Base-by-base conservation (phyloP, 1,140 invertebrate genomes). In the Lerema accius region DNA sequence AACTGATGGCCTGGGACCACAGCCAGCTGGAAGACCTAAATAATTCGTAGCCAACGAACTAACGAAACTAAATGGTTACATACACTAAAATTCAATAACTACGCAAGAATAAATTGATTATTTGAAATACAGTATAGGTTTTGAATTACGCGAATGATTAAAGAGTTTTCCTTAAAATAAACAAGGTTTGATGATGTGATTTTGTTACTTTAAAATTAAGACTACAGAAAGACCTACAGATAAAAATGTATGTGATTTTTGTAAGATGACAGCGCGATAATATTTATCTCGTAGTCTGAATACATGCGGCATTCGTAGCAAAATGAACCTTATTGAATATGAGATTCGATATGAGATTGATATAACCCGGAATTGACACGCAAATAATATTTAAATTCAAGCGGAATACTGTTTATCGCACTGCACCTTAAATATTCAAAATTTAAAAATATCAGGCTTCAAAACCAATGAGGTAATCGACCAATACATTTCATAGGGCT, bases 1-100 rank as follows among this genome's bases (percentile, higher is more conserved):
- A 69, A 65, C 67, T 70, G 49, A 71, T 49, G 17, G 40, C 59
- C 63, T 49, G 53, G 48, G 62, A 73, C 76, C 80, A 81, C 73
- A 49, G 71, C 59, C 66, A 74, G 80, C n/a, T 90, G 87, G 87
- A 90, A 90, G 87, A 90, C 87, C 71, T 74, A 69, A 88, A 89
- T 90, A 90, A 90, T 90, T 86, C 82, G 87, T 90, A 90, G 87
- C 86, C 86, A 90, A 89, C 87, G 69, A 70, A 76, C 71, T 74
- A 81, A 71, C 63, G 75, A 84, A 59, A 37, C 2, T 58, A 46
- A 45, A 59, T 28, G 15, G 32, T 53, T 59, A 59, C 55, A 46
- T 59, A 59, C 55, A 59, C 42, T 58, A 46, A 58, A 45, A 45
- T 58, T 59, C 26, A 37, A 46, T 59, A 59, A 59, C 55, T 59